Conservation (phyloP, 2,888 invertebrate genomes). For the Cordilura impudica region DNA sequence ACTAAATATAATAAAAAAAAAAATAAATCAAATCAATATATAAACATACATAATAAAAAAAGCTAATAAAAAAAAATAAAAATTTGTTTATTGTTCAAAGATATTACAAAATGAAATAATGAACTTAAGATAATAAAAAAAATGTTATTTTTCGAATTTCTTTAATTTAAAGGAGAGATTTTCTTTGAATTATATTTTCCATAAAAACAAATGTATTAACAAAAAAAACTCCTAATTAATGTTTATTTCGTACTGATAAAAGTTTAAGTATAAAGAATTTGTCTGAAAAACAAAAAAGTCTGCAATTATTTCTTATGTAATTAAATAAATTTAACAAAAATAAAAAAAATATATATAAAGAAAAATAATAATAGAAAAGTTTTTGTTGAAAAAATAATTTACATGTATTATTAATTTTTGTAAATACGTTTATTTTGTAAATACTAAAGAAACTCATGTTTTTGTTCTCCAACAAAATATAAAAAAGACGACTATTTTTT, state of each 20-base stretch:
- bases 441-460: background rate
- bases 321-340: conserved; percentile 39
- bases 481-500: background rate
- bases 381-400: conserved; percentile 3
- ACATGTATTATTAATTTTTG: background rate
- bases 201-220: conserved; percentile 4
- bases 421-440: conserved; percentile 2
- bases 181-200: conserved; percentile 17
- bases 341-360: conserved; percentile 2
- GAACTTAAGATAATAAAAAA: background rate
- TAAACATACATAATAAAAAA: conserved; percentile 4
- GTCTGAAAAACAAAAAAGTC: conserved; percentile 68
- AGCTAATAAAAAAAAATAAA: background rate
- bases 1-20: conserved; percentile 19
- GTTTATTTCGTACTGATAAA: conserved; percentile 62
- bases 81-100: background rate
- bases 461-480: background rate
- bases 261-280: conserved; percentile 62
- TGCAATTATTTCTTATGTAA: conserved; percentile 67
- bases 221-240: conserved; percentile 35
- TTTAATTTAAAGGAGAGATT: conserved; percentile 55
- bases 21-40: background rate
- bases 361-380: conserved; percentile 14
- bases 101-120: background rate
- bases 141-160: background rate